Evolutionary conservation across 2,888 invertebrate genomes (phyloP), one percentile per base, ranked within the genome.

Genomic region (Agriotes lineatus): DNA sequence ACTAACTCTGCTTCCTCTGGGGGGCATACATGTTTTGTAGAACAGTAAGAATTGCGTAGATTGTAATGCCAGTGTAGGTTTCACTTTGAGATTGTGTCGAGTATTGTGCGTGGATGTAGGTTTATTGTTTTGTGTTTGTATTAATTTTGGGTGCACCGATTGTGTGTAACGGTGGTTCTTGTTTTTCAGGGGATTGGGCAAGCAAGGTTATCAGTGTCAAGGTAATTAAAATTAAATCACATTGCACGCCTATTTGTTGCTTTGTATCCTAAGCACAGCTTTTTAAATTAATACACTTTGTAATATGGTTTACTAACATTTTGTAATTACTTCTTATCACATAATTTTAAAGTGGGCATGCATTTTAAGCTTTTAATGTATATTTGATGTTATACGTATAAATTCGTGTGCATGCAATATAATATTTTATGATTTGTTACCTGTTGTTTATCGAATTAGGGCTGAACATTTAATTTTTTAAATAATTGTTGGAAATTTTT

Each of bases 201-300:
- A 96, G 87, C 96, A 96, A 89, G 96, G 96, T 85, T 96, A 96
- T 89, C 96, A 96, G 87, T 96, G 96, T 89, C 96, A 96, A 95
- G 96, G 96, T 96, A 90, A 78, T 74, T 73, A 76, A 69, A 63
- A 44, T 64, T 37, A 45, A 64, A 56, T 69, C 54, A 59, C 63
- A 65, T 54, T 63, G 69, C 69, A 69, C 64, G 67, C 50, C 35
- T 62, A 16, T 61, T 48, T 60, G 62, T 67, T 62, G 54, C 45
- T 54, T n/a, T 56, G 37, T 9, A 22, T 16, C n/a, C 10, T 52
- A 33, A 10, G 30, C 52, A 52, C 52, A 10, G 52, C 52, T 33
- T 52, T n/a, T 52, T 42, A 5, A 18, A 39, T 39, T n/a, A 12
- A 42, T 42, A 18, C 42, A 42, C 18, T 2, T 3, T 12, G 14